Base-by-base conservation (phyloP, 1,140 invertebrate genomes). In the Drosophila fuyamai region DNA sequence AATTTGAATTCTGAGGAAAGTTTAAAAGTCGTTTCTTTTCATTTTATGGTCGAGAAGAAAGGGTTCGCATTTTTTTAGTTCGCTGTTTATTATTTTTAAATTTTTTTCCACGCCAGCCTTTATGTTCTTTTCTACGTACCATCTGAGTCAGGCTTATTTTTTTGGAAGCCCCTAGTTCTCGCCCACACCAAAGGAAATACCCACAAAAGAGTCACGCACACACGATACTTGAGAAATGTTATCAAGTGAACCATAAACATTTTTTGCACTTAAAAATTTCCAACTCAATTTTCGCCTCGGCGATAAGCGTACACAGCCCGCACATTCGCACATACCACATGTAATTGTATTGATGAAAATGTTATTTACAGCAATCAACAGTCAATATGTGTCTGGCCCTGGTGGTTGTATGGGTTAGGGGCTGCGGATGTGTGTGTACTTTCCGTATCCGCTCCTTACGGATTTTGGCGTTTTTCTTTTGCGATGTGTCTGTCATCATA, bases 271-370 rank as follows among this genome's bases (percentile, higher is more conserved):
- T 67, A 56, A 88, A 77, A 88, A 86, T 68, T 86, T 88, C 66
- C 66, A 88, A 79, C 83, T 79, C 75, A 86, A 86, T 86, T 86
- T 86, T 82, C 65, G 61, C 72, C 59, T 55, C 43, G 53, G 43
- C 65, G 77, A 68, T 61, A 81, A 57, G 56, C 73, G 53, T 46
- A 62, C 70, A 65, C 53, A 61, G 48, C 59, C 68, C n/a, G 32
- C 41, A 61, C 48, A 58, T 40, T 48, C 48, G 54, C 57, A 60
- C 47, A 59, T 44, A 58, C 50, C 61, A 50, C 60, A 70, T 72
- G 72, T 79, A 79, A 88, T 88, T 77, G 75, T 88, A 88, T 88
- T 78, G 83, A 88, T 86, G 83, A 88, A 86, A 79, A 88, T 80
- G 83, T 86, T 88, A 76, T 88, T 86, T 86, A 76, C 83, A 86